These are phyloP conservation scores for Thamnophis sirtalis DNA, from an alignment of 2,113 vertebrate genomes.

Conservation along the genomic window DNA sequence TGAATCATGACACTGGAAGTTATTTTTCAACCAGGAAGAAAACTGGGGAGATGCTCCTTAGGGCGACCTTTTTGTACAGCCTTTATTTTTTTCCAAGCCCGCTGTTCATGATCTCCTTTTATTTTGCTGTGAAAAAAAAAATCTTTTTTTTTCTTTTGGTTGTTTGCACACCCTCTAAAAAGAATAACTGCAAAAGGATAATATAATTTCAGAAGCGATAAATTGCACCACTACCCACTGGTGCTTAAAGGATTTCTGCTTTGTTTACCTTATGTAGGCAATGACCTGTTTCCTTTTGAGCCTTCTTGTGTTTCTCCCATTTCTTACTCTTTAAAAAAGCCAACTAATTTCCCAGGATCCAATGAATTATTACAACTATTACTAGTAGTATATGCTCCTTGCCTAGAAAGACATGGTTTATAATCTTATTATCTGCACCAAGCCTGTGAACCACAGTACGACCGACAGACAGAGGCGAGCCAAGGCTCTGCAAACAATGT, in stretches of 20 bases:
- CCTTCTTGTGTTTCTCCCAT: slow-evolving; percentile 18
- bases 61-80: not conserved
- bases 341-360: slow-evolving; percentile 42
- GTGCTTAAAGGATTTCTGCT: fast-evolving
- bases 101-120: not conserved
- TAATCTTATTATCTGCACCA: slow-evolving; percentile 64
- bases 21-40: not conserved
- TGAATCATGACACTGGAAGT: not conserved
- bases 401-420: slow-evolving; percentile 66
- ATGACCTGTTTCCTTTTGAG: slow-evolving; percentile 41
- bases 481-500: slow-evolving; percentile 33
- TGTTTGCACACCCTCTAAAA: not conserved
- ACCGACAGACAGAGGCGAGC: slow-evolving; percentile 29
- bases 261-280: not conserved
- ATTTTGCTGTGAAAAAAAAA: not conserved
- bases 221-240: slow-evolving; percentile 17
- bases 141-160: not conserved
- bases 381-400: slow-evolving; percentile 61
- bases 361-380: slow-evolving; percentile 61
- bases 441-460: slow-evolving; percentile 42
- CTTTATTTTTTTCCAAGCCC: not conserved
- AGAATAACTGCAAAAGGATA: not conserved
- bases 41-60: not conserved
- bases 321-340: slow-evolving; percentile 37
- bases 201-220: slow-evolving; percentile 31